Evolutionary conservation across 1,140 invertebrate genomes (phyloP).

Genomic region (Coenobita brevimanus): DNA sequence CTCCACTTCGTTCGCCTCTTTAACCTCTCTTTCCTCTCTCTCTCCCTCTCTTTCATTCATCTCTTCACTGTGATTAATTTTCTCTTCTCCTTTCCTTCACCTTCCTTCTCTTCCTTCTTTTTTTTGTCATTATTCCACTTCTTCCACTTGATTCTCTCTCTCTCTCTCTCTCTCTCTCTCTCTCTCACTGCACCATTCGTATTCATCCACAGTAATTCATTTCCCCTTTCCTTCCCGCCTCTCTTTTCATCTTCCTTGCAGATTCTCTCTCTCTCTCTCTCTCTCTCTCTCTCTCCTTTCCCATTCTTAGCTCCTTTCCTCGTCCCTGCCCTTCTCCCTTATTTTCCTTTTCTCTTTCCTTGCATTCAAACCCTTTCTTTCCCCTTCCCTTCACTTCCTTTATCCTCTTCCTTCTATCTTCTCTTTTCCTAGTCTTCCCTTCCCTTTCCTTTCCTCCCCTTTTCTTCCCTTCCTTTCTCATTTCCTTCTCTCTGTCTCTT

Average conservation of each 20-base stretch:
- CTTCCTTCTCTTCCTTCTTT: no score
- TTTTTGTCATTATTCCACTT: no score
- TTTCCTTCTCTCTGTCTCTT: background rate
- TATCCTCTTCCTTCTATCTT: background rate
- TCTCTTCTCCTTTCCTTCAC: no score
- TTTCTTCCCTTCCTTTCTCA: no score
- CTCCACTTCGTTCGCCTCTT: background rate
- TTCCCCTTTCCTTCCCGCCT: no score
- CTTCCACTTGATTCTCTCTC: no score
- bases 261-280: background rate
- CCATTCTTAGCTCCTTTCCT: background rate
- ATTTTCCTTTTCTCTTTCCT: background rate
- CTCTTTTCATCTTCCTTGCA: no score
- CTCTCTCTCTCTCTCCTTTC: background rate
- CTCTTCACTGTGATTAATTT: background rate
- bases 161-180: no score
- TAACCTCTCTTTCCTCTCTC: background rate
- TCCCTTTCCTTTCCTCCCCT: background rate
- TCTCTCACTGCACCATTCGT: no score
- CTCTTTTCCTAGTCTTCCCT: background rate
- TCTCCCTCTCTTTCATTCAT: background rate
- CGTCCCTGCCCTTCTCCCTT: background rate
- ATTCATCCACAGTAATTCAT: no score
- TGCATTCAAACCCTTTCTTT: background rate
- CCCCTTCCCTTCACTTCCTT: background rate